Evolutionary conservation across 2,113 vertebrate genomes (phyloP).

Genomic region (Theristicus caerulescens): DNA sequence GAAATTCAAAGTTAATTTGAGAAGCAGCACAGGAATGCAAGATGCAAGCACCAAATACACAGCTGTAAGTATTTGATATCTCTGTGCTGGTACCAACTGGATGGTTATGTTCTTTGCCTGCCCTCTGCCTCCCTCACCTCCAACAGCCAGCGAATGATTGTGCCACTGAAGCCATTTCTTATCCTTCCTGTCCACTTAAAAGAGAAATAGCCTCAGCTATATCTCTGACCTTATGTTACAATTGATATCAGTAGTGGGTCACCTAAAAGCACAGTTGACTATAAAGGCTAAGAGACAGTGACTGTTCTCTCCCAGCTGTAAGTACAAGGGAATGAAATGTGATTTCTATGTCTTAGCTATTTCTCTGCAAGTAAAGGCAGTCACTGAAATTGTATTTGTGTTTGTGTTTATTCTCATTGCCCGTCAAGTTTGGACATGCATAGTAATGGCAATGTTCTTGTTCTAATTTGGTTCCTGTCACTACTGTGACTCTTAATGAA

Average conservation of each 20-base stretch:
- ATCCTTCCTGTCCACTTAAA: not conserved
- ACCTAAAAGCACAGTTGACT: not conserved
- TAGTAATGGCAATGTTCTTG: not conserved
- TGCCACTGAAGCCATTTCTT: not conserved
- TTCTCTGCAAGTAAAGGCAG: not conserved
- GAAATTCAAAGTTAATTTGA: not conserved
- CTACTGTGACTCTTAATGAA: not conserved
- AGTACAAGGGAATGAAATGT: not conserved
- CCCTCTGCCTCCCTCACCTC: not conserved
- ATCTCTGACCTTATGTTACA: not conserved
- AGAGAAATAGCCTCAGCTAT: not conserved
- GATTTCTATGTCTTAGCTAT: not conserved
- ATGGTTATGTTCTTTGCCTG: not conserved
- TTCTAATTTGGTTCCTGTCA: slow-evolving; percentile 1
- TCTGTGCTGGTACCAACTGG: not conserved
- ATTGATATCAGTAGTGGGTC: rapidly evolving
- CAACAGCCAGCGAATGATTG: not conserved
- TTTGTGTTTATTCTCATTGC: not conserved
- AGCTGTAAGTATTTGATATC: not conserved
- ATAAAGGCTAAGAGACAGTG: not conserved
- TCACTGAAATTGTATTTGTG: not conserved
- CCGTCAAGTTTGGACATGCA: not conserved
- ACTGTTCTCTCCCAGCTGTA: not conserved
- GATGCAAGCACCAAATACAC: not conserved
- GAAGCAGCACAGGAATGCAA: not conserved